A percentile compares a stretch with the other conserved stretches of the same genome.
Conservation (phyloP, 1,140 invertebrate species). For the Trichonephila clavata region DNA sequence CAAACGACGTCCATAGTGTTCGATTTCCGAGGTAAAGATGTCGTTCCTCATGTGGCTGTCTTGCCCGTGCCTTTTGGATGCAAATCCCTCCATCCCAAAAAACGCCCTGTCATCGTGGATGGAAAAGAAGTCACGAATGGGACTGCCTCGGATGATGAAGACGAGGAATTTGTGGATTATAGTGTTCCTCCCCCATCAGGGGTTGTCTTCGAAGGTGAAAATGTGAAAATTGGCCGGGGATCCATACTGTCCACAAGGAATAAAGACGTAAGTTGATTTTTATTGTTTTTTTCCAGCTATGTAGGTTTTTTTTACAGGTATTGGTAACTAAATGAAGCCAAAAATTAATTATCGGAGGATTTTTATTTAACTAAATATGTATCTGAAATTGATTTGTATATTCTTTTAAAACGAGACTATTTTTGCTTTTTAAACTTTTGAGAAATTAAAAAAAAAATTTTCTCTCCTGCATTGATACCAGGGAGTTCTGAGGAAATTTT, state of each 20-base stretch:
- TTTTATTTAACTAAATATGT: no score
- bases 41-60: slow-evolving; percentile 77
- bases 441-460: no score
- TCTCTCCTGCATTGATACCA: no score
- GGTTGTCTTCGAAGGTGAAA: slow-evolving; percentile 92
- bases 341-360: no score
- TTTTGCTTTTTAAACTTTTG: no score
- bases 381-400: no score
- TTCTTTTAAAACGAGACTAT: no score
- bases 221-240: slow-evolving; percentile 92
- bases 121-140: slow-evolving; percentile 81
- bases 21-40: slow-evolving; percentile 78
- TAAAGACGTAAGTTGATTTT: slow-evolving; percentile 83
- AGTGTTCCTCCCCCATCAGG: slow-evolving; percentile 84
- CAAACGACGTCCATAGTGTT: slow-evolving; percentile 77
- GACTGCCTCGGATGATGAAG: slow-evolving; percentile 86
- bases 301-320: background rate
- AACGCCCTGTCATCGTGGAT: background rate
- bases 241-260: slow-evolving; percentile 87
- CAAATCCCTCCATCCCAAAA: slow-evolving; percentile 65
- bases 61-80: slow-evolving; percentile 77
- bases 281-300: background rate
- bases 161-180: slow-evolving; percentile 83
- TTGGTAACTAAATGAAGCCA: background rate
- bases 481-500: no score